Base-by-base conservation (phyloP, 2,113 vertebrate species). In the Pogona vitticeps region DNA sequence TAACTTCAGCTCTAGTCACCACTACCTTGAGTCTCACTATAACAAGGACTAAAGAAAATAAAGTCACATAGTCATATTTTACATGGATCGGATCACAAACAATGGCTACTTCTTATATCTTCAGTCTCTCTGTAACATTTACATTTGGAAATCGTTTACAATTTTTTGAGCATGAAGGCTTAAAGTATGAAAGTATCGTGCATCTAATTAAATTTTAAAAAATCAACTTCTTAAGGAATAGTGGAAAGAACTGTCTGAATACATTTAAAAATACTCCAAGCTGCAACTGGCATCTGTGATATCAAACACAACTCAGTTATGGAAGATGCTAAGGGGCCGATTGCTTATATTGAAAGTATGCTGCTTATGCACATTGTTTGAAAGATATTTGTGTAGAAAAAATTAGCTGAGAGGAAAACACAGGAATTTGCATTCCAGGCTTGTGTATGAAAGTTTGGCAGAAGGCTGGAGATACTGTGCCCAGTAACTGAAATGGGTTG, bases 11-110 rank as follows among this genome's bases (percentile, higher is more conserved):
- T 92, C 85, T 65, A 91, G 91, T 81, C 72, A 58, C 42, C 88
- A 87, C 90, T 93, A 85, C 88, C 85, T 85, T 17, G 91, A 94
- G 89, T 63, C 75, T 83, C 76, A 73, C 76, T 92, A 87, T 88
- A 95, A 95, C 58, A 31, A 96, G 86, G 84, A 65, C 79, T 86
- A 89, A 90, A 90, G 56, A 90, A 90, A 93, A 84, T 88, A 85
- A 76, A 93, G 88, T 92, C 88, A 90, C 84, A 86, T 79, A 70
- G 31, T 68, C 21, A 79, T 58, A 80, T 86, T 92, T 90, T 92
- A 42, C 92, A 78, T 82, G 92, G 58, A 87, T 31, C 63, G 58
- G 82, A 76, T 92, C 63, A 84, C 86, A 89, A 88, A 85, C 23
- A 12, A 86, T 2, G 3, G 71, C 70, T 83, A 76, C 0, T 91